Percentiles rank a stretch among this genome's conserved stretches.
Evolutionary conservation across 2,797 vertebrate species (phyloP).

Genomic region (Microcaecilia unicolor): DNA sequence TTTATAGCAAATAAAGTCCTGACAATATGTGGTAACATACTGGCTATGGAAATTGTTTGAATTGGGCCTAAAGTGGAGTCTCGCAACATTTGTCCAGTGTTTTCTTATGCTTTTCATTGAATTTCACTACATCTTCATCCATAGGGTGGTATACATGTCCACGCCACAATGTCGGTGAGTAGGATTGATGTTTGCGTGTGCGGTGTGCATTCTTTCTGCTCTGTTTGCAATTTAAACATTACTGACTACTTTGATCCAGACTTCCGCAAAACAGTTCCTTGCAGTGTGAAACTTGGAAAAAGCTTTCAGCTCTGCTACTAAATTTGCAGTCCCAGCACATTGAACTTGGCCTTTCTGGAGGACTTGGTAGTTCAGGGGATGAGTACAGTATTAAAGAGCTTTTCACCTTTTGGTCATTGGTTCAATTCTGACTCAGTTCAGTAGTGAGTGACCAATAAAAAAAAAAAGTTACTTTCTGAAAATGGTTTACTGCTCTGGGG

Average conservation of each 20-base stretch:
- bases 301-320: too few species aligned
- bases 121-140: constrained; percentile 27
- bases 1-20: too few species aligned
- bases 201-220: neutral
- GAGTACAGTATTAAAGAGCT: neutral
- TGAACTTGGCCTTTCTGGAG: too few species aligned
- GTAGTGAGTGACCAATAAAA: too few species aligned
- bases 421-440: too few species aligned
- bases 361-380: neutral
- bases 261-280: neutral
- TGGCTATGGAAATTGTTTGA: too few species aligned
- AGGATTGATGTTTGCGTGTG: neutral
- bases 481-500: too few species aligned
- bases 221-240: neutral
- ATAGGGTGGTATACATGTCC: constrained; percentile 55
- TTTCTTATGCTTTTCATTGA: constrained; percentile 2
- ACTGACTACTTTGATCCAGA: constrained; percentile 13
- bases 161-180: constrained; percentile 71
- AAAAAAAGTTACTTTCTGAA: too few species aligned
- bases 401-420: too few species aligned
- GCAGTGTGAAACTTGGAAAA: neutral
- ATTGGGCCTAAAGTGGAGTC: too few species aligned
- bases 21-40: too few species aligned
- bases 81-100: neutral
- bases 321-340: too few species aligned